Evolutionary conservation across 2,113 vertebrate species (phyloP), one percentile per base, ranked within the genome.

Genomic region (Lasiurus borealis): DNA sequence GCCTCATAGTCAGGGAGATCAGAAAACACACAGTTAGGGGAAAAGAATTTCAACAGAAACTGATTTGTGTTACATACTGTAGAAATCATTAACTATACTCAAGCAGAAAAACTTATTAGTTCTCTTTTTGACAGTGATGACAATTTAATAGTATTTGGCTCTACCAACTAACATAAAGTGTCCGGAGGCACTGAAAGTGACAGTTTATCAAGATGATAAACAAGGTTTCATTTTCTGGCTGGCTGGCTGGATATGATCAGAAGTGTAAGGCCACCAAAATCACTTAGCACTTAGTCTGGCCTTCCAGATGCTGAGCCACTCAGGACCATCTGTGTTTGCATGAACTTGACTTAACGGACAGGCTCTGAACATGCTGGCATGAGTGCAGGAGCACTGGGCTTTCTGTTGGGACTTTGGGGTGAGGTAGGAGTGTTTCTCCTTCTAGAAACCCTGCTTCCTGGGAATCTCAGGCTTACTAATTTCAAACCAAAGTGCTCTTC

Each of bases 181-280:
- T 98, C 98, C 96, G 50, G 96, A 97, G 96, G 98, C 98, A 98
- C 57, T 96, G 98, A 98, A 97, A 95, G 92, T 88, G 94, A 93
- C 29, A 97, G 97, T 98, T 98, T 98, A 98, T 99, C 98, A 98
- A 98, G 97, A 98, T 98, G 98, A 98, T 98, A 98, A 98, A 98
- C 97, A 98, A 97, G 98, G 96, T 97, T 98, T 98, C 97, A 97
- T 98, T 97, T 98, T 90, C 84, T 98, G 72, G 95, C 96, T 98
- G 98, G 98, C 96, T 98, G 96, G 97, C 93, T 91, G 96, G 94
- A 98, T 98, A 97, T 98, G 97, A 98, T 98, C 97, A 95, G 97
- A 98, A 98, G 97, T 97, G 98, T 97, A 97, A 97, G 98, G 95
- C 97, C 96, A 98, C 96, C 93, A 78, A 98, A 98, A 97, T 98